Base-by-base conservation (phyloP, 1,140 invertebrate genomes). In the Helicoverpa armigera region DNA sequence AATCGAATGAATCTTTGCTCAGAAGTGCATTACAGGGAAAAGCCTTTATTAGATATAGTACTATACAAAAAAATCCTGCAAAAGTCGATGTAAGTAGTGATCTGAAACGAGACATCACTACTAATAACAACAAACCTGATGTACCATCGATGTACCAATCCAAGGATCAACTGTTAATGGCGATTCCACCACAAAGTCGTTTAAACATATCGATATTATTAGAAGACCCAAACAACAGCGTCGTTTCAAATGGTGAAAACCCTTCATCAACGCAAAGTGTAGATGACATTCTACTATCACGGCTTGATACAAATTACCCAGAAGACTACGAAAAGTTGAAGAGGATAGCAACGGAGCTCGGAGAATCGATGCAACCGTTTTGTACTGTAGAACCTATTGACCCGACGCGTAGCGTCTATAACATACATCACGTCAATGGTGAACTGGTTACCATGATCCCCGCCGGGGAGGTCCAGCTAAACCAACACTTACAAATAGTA, bases 21-120 rank as follows among this genome's bases (percentile, higher is more conserved):
- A 94, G 98, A 82, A 98, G 97, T 89, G 98, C 98, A 11, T 95
- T 98, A 29, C 97, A 98, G 89, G 98, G 98, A 89, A 96, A 95
- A 95, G 95, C 90, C 73, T 96, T 95, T 84, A 92, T 96, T 80
- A 95, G 94, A 90, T 97, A 96, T 94, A 96, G 93, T 92, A 95
- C 89, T 87, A 91, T 86, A 85, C 95, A 86, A 85, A 95, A 95
- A 83, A 90, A 90, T 84, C 83, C 91, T 35, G 83, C 88, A 13
- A 94, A 95, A 87, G 74, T 92, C 60, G 91, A 94, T 35, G 86
- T 86, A 16, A 91, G 88, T 81, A 85, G 87, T 31, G 94, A 94
- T 86, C 81, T 93, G 54, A 94, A 95, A 88, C 88, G 89, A 75
- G 90, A 92, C 67, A 92, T 94, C 79, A 88, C 95, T 89, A 87